Evolutionary conservation across 2,888 invertebrate species (phyloP), one percentile per base, ranked within the genome.

Genomic region (Tipula confusa): DNA sequence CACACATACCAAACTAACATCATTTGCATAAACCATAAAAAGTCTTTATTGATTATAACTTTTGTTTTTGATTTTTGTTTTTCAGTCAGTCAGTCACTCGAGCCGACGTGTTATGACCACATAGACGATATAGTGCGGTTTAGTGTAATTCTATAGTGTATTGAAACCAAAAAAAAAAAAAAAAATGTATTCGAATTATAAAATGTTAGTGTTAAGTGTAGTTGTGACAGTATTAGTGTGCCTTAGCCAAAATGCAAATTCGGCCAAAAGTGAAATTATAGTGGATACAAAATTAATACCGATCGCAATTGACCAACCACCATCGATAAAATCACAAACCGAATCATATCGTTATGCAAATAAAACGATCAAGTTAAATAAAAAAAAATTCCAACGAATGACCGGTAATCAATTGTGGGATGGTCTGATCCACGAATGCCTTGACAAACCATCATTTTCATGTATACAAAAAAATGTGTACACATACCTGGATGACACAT

Each of bases 401-500:
- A 92, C 91, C 85, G 93, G 93, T 82, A 95, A 95, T 85, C 90
- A 91, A 85, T 89, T 96, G 83, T 95, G 95, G 95, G 93, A 93
- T 86, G 93, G 93, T 84, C 91, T 96, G 85, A 90, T 95, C 83
- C 92, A 92, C 85, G 93, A 95, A 87, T 96, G 96, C 87, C 91
- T 92, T 81, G 90, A 90, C 11, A 90, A 91, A 83, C 93, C 94
- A 18, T 91, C 94, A 84, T 91, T 94, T 87, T 92, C 93, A 85
- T 96, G 96, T 88, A 93, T 96, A 84, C 94, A 95, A 87, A 94
- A 93, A 86, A 95, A 94, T 87, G 93, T 95, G 36, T 94, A 94
- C 87, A 90, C 91, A n/a, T 96, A 94, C 86, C 89, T 96, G 85
- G 93, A 94, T 85, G 91, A 92, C 33, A 93, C 93, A 29, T 90